phyloP scores from a whole-genome alignment of 2,888 invertebrate genomes.

The Leptinotarsa tumamoca region DNA sequence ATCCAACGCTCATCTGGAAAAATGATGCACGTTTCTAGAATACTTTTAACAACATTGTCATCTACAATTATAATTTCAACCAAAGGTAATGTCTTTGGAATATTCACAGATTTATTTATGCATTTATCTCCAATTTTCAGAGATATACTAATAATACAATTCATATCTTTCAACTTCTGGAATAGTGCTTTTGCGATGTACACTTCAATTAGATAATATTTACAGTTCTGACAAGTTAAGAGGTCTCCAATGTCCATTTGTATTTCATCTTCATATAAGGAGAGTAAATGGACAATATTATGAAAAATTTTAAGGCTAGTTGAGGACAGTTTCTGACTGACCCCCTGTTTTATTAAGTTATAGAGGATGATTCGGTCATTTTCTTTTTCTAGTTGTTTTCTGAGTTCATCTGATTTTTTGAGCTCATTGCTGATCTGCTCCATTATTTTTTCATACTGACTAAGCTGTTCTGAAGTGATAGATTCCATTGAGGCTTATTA shows the following conservation, averaged over 20 bases:
- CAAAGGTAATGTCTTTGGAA: conserved; percentile 46
- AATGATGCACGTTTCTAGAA: conserved; percentile 51
- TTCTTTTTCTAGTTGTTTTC: conserved; percentile 50
- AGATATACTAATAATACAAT: conserved; percentile 54
- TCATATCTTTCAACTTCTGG: conserved; percentile 51
- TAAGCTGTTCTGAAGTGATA: conserved; percentile 48
- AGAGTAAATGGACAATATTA: conserved; percentile 53
- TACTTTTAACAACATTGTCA: conserved; percentile 48
- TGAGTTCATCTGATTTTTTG: conserved; percentile 52
- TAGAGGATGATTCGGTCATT: conserved; percentile 54
- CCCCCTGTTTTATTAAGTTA: conserved; percentile 48
- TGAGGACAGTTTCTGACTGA: conserved; percentile 53
- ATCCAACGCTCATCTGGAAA: conserved; percentile 49
- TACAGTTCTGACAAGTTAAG: conserved; percentile 44
- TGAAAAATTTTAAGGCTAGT: conserved; percentile 59
- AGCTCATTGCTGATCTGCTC: conserved; percentile 57
- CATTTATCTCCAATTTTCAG: conserved; percentile 40
- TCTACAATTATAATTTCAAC: conserved; percentile 55
- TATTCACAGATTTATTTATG: conserved; percentile 41
- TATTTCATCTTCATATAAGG: conserved; percentile 54
- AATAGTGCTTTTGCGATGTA: conserved; percentile 55
- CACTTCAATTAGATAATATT: conserved; percentile 60
- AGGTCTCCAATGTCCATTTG: conserved; percentile 43
- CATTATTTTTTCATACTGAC: conserved; percentile 56
- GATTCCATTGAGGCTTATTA: conserved; percentile 48